Base-by-base conservation (phyloP, 2,888 invertebrate genomes). In the Idaea dimidiata region DNA sequence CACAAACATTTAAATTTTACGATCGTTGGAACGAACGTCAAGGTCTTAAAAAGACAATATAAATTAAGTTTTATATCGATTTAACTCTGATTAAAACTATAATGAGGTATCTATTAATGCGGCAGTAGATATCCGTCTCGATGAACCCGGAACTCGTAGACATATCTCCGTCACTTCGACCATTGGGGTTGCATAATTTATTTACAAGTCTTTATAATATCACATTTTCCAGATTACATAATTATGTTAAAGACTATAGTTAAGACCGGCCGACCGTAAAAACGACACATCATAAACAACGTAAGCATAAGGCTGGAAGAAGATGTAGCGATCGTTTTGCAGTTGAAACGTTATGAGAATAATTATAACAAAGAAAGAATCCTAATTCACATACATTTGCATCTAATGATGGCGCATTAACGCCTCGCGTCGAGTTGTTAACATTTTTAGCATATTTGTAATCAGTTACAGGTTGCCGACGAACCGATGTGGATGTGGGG, bases 221-320 rank as follows among this genome's bases (percentile, higher is more conserved):
- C 60, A 55, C 62, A 57, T 60, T 56, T 59, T 43, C 43, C 43
- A 43, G 43, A 43, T 43, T 43, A 59, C 61, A 57, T 59, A 43
- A 43, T 43, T 14, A 72, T 73, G 76, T 76, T 79, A 78, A 79
- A 78, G 72, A 72, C 76, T 78, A 71, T n/a, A 5, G 24, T 24
- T 3, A 24, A 24, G 24, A 24, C 3, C 24, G 24, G 5, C 24
- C 43, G 43, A 43, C 14, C 8, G 43, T 43, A 43, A 43, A 32
- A 43, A 43, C 43, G 43, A 43, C 14, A 43, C 43, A 43, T 14
- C 6, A 43, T 43, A 14, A 79, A 14, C 43, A 43, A 43, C 43
- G 43, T 43, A 6, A 43, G 14, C 43, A 43, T 43, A 7, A 43
- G 10, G 43, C 43, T 43, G 43, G 43, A 43, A 43, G 43, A 43